Evolutionary conservation across 2,797 vertebrate genomes (phyloP), one percentile per base, ranked within the genome.

Genomic region (Chelidonichthys spinosus): DNA sequence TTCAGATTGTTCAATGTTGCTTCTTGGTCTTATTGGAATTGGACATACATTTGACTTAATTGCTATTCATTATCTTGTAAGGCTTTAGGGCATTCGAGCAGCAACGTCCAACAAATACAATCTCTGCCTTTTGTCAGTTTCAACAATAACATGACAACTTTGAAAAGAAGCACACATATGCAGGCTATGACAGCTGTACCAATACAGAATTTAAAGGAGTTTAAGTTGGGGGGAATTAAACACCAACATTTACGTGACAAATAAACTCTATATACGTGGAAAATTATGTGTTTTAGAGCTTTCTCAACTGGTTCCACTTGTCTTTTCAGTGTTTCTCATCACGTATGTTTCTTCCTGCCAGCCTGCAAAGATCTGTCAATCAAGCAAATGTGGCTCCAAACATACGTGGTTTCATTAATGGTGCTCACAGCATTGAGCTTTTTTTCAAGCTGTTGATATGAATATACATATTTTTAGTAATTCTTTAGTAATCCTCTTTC

Each of bases 61-160:
- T 89, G 83, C 82, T 88, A 79, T 92, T 84, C 56, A 79, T 82
- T 80, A 50, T 92, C 87, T 92, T 76, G 87, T 95, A 95, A 95
- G 95, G 95, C 95, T 95, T 95, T 77, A 88, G 93, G 95, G 95
- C 93, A 85, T 95, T 92, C 88, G 84, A 95, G 95, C 94, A 95
- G 95, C 95, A 94, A 89, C 92, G 92, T 94, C 91, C 91, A 91
- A 89, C 91, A 91, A 87, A 92, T 94, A 94, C 94, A 95, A 94
- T 95, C 94, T 93, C 92, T 90, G 89, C 88, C 88, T 91, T 90
- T 92, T 85, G 83, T 85, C 76, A 85, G 78, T 79, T 82, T 76
- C 67, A 82, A 87, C 82, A 82, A 83, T 67, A 86, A 88, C 50
- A 88, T 81, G 63, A 86, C 60, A 85, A 62, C 78, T 65, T 87